phyloP scores from a whole-genome alignment of 2,113 vertebrate genomes.

The Conger conger region DNA sequence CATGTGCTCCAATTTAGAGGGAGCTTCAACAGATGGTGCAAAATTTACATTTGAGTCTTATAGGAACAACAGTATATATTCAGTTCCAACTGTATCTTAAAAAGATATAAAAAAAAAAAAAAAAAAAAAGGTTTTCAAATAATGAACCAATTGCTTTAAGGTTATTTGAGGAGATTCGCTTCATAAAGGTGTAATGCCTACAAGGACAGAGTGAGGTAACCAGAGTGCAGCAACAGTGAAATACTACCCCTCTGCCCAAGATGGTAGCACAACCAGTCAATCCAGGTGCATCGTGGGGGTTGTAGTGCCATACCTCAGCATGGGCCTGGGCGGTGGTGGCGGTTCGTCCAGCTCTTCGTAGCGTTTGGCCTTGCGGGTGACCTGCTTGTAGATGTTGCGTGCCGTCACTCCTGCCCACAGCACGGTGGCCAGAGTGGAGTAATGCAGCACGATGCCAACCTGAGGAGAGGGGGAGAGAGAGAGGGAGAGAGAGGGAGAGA shows the following conservation, averaged over 20 bases:
- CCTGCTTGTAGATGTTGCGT: conserved; percentile 96
- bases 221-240: not conserved
- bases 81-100: too few relatives aligned
- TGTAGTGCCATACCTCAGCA: conserved; percentile 82
- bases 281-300: not conserved
- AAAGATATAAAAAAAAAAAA: too few relatives aligned
- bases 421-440: conserved; percentile 90
- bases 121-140: not conserved
- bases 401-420: conserved; percentile 94
- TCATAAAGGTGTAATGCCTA: not conserved
- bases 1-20: not conserved
- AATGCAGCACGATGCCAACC: conserved; percentile 96
- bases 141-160: not conserved
- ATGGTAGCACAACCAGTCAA: not conserved
- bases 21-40: not conserved
- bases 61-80: not conserved
- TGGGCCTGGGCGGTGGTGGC: conserved; percentile 88
- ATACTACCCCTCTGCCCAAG: not conserved
- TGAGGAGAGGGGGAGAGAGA: conserved; percentile 54
- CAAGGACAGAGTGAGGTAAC: not conserved
- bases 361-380: conserved; percentile 88
- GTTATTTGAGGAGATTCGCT: not conserved
- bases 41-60: not conserved
- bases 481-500: not conserved
- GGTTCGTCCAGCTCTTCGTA: conserved; percentile 94